Conservation (phyloP, 2,113 vertebrate genomes). For the Ageneiosus marmoratus region DNA sequence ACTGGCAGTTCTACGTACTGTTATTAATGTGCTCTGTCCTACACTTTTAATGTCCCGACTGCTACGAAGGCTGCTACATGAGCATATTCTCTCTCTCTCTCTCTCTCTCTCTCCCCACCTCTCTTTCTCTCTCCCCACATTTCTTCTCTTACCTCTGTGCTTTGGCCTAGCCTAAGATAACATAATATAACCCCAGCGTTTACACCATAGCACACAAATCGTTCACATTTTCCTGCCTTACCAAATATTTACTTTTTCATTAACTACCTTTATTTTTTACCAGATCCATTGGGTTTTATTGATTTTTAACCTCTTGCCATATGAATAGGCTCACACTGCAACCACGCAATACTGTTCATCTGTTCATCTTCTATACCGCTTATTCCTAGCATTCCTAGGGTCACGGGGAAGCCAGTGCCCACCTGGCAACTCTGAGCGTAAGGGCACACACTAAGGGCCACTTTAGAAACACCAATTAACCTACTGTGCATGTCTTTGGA, state of each 20-base stretch:
- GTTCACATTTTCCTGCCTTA: constrained; percentile 6
- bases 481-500: too few relatives aligned
- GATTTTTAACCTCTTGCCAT: constrained; percentile 3
- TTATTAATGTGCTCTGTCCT: constrained; percentile 58
- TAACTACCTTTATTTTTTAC: not conserved
- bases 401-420: too few relatives aligned
- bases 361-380: too few relatives aligned
- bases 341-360: not conserved
- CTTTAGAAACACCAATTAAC: too few relatives aligned
- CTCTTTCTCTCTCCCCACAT: too few relatives aligned
- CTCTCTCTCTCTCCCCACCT: not conserved
- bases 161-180: constrained; percentile 7
- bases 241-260: constrained; percentile 12
- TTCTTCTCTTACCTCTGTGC: not conserved
- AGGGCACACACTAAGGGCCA: too few relatives aligned
- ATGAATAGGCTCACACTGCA: not conserved
- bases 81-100: constrained; percentile 13
- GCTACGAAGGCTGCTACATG: constrained; percentile 32
- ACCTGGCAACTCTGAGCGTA: too few relatives aligned
- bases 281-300: not conserved
- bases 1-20: constrained; percentile 53
- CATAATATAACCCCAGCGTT: not conserved
- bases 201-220: not conserved
- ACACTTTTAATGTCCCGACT: constrained; percentile 50
- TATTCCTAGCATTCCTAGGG: too few relatives aligned